Base-by-base conservation (phyloP, 2,113 vertebrate genomes). In the Sorex araneus region DNA sequence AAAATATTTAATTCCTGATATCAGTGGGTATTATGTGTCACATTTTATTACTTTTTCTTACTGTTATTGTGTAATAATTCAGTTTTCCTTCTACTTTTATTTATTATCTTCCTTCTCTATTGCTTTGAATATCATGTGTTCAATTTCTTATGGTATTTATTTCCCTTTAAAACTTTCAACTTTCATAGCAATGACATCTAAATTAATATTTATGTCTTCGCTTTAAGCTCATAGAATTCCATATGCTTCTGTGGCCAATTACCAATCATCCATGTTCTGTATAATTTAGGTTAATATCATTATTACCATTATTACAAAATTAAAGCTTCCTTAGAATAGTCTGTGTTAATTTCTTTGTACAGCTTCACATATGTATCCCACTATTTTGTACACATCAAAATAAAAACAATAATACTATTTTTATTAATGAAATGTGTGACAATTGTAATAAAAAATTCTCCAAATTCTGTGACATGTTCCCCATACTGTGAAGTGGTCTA, bases 201-300 rank as follows among this genome's bases (percentile, higher is more conserved):
- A 81, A 82, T 75, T 74, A 90, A 74, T 63, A 40, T 34, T 82
- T 82, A 27, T 90, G 47, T 40, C 18, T 74, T 82, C 64, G 16
- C n/a, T 90, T 43, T 64, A 12, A 66, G 6, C 34, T 74, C 54
- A 8, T 21, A 23, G 57, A 60, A 66, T 74, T 82, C 18, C 40
- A 30, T 74, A 74, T 66, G 32, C 57, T 64, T 90, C 57, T 50
- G 1, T 50, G 25, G 6, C 11, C n/a, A 82, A 34, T 82, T 79
- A 79, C 11, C 28, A 90, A 81, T 81, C 69, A 73, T 63, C 30
- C n/a, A 63, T 73, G 28, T 45, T 63, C 87, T 73, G 4, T 28
- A 73, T 47, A 63, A 73, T 34, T 73, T 73, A 5, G 19, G 12
- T 73, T 32, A 47, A 71, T 60, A 73, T 80, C 43, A 60, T 79